Evolutionary conservation across 2,888 invertebrate genomes (phyloP), one percentile per base, ranked within the genome.

Genomic region (Papilio gigon): DNA sequence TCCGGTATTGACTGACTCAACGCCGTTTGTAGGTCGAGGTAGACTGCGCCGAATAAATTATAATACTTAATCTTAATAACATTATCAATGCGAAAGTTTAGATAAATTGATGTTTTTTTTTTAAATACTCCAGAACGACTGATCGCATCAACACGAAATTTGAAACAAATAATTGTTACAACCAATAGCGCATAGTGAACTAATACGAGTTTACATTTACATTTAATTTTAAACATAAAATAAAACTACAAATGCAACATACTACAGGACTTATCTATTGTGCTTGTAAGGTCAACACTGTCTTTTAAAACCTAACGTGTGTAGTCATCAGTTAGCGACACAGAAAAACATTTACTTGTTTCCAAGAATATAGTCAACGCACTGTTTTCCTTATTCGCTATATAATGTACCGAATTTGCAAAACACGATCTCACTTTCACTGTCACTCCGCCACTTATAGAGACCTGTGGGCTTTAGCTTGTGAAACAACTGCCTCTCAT

Each of bases 1-100:
- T 76, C 78, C 77, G 75, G 66, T 75, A 73, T 76, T 73, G 71
- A 75, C 74, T 75, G 65, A 69, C 73, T 50, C 72, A 62, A 63
- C 33, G 47, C 33, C 9, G 22, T 27, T 59, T 27, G 14, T 35
- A 70, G 68, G 63, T 71, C 68, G 73, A 62, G 74, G 76, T 80
- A 27, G 25, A 42, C 20, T 14, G 20, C n/a, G 8, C 8, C 50
- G 14, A 53, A 14, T 53, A n/a, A 53, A 53, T 50, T 25, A 53
- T 11, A 25, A 53, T 2, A 40, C n/a, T 14, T 40, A 33, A 33
- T 33, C 3, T n/a, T n/a, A n/a, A n/a, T n/a, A n/a, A n/a, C n/a
- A n/a, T n/a, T n/a, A n/a, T n/a, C n/a, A n/a, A n/a, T n/a, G n/a
- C n/a, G n/a, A n/a, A n/a, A n/a, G n/a, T n/a, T n/a, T n/a, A n/a